Base-by-base conservation (phyloP, 2,888 invertebrate genomes). In the Hydraecia micacea region DNA sequence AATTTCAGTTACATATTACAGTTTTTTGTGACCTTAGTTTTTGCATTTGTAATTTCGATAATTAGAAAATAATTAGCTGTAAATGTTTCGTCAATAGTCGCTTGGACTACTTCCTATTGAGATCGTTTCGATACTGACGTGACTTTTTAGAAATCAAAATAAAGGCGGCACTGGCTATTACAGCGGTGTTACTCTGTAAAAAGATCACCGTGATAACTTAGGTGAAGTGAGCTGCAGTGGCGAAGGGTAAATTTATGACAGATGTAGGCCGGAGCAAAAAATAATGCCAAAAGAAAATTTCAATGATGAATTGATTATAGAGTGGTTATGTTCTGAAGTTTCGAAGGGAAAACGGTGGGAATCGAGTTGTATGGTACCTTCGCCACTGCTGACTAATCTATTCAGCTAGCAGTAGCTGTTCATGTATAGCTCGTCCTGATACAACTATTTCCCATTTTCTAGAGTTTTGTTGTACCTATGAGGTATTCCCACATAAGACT, bases 1-100 rank as follows among this genome's bases (percentile, higher is more conserved):
- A 71, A 80, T 80, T 84, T 75, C 68, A 77, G 72, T 77, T 75
- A 77, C 66, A 66, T 73, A 58, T 76, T 75, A 18, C 66, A 69
- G 39, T 69, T 69, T 60, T 74, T 74, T 55, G 7, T 79, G 81
- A 75, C 88, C 87, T 86, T 75, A 28, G 32, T 70, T 55, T 77
- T 63, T n/a, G n/a, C 42, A 46, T 77, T 69, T 71, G 55, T 73
- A 66, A n/a, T 85, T 75, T 71, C 2, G 42, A 75, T 67, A 70
- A 74, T 80, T 69, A 46, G 42, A n/a, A 9, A 15, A 39, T 70
- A 85, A 73, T 70, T 62, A 25, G 8, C 65, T 55, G 21, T 49
- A 55, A 36, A 6, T 68, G 15, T 80, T 63, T n/a, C 52, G 32
- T 36, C 2, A 67, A 11, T 46, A n/a, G 3, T 60, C 28, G 58